These are phyloP conservation scores for Sebastes flavidus DNA, from an alignment of 2,797 vertebrate species.

Conservation along the genomic window DNA sequence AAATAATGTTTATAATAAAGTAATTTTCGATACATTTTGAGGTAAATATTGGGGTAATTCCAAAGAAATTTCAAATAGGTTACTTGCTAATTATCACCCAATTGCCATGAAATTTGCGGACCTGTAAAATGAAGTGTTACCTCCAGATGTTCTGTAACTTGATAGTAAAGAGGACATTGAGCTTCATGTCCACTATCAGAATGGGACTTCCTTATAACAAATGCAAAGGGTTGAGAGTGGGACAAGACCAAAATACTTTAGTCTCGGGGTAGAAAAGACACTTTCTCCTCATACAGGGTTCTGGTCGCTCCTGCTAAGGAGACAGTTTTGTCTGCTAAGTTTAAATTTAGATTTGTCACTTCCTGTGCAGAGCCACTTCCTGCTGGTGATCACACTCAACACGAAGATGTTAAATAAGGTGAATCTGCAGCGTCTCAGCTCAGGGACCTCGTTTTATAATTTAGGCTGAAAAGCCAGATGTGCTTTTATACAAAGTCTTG, in stretches of 20 bases:
- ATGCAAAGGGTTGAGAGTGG: background rate
- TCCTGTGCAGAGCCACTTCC: constrained; percentile 41
- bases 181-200: background rate
- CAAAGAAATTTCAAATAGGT: too few species aligned
- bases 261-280: background rate
- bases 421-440: constrained; percentile 10
- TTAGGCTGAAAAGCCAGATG: constrained; percentile 18
- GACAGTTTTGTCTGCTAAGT: constrained; percentile 27
- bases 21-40: too few species aligned
- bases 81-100: too few species aligned
- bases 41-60: too few species aligned
- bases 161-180: background rate
- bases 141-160: background rate
- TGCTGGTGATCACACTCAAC: constrained; percentile 22
- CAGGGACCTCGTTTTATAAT: constrained; percentile 15
- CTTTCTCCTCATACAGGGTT: background rate
- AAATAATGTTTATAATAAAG: too few species aligned
- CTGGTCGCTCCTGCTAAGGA: constrained; percentile 1
- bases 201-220: background rate
- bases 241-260: background rate
- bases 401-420: constrained; percentile 39
- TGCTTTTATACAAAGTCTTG: constrained; percentile 14
- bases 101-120: too few species aligned
- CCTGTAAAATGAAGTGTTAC: too few species aligned
- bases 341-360: constrained; percentile 62